phyloP scores from a whole-genome alignment of 2,113 vertebrate genomes.

The Indicator indicator region DNA sequence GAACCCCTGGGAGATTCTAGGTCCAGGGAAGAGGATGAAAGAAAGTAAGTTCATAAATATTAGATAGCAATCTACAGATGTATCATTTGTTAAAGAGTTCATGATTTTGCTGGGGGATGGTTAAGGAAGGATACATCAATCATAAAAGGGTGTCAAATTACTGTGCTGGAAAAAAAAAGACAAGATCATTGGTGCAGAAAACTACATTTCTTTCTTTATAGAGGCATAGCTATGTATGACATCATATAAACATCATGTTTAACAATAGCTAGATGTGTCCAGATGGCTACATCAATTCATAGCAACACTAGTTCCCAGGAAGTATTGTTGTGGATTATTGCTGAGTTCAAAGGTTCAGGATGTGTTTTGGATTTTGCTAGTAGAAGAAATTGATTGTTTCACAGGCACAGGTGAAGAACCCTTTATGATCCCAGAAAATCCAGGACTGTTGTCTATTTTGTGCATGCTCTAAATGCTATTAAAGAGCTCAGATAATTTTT shows the following conservation, averaged over 20 bases:
- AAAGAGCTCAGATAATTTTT: neutral
- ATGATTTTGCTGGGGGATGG: neutral
- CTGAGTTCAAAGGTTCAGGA: slow-evolving; percentile 35
- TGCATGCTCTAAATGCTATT: neutral
- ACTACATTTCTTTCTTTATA: neutral
- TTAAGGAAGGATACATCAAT: neutral
- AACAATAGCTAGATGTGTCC: neutral
- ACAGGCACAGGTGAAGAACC: neutral
- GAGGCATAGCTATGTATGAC: neutral
- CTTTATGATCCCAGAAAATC: neutral
- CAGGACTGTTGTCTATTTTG: neutral
- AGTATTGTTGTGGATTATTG: neutral
- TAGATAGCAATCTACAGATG: neutral
- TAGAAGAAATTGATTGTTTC: slow-evolving; percentile 7
- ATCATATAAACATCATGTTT: slow-evolving; percentile 22
- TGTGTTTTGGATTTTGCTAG: neutral
- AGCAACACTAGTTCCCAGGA: slow-evolving; percentile 3
- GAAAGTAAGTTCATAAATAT: neutral
- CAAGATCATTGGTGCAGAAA: slow-evolving; percentile 3
- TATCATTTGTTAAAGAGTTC: neutral
- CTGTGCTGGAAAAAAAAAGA: neutral
- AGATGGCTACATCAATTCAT: slow-evolving; percentile 18
- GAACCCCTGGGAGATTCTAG: neutral
- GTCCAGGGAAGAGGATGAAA: neutral
- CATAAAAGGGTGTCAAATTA: neutral